Percentiles rank a stretch among this genome's conserved stretches.
phyloP scores from a whole-genome alignment of 2,113 vertebrate species.

The Choloepus hoffmanni region DNA sequence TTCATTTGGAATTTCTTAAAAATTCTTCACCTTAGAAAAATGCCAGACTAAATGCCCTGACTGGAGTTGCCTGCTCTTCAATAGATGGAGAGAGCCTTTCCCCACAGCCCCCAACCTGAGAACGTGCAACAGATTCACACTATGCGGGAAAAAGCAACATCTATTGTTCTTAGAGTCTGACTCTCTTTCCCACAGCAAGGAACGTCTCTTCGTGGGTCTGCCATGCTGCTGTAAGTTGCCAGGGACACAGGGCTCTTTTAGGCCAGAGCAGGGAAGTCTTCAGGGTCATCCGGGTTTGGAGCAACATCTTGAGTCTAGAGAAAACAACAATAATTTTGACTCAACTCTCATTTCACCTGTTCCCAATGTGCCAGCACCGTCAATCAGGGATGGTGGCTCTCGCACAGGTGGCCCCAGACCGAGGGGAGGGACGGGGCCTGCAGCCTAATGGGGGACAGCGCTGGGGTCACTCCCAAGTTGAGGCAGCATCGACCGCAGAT shows the following conservation, averaged over 20 bases:
- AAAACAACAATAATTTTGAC: background rate
- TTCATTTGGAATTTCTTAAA: constrained; percentile 71
- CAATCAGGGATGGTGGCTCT: background rate
- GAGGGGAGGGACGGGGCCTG: background rate
- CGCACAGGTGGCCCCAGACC: background rate
- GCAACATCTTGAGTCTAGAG: constrained; percentile 84
- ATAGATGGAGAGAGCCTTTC: background rate
- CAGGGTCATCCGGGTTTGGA: constrained; percentile 95
- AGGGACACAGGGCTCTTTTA: constrained; percentile 72
- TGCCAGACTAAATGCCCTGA: background rate
- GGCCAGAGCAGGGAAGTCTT: constrained; percentile 95
- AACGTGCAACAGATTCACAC: constrained; percentile 70
- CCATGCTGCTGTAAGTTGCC: background rate
- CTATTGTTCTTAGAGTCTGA: constrained; percentile 78
- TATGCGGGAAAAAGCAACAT: constrained; percentile 72
- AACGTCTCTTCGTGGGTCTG: constrained; percentile 64
- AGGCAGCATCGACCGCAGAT: too few species aligned
- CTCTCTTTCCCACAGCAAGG: constrained; percentile 72
- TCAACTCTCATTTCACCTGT: background rate
- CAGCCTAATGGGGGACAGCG: too few species aligned
- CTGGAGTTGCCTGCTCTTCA: background rate
- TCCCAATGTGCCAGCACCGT: background rate
- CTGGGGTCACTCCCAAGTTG: too few species aligned
- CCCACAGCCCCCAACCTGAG: constrained; percentile 2
- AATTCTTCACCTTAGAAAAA: constrained; percentile 61